Conservation (phyloP, 2,113 vertebrate species). For the Glareola pratincola region DNA sequence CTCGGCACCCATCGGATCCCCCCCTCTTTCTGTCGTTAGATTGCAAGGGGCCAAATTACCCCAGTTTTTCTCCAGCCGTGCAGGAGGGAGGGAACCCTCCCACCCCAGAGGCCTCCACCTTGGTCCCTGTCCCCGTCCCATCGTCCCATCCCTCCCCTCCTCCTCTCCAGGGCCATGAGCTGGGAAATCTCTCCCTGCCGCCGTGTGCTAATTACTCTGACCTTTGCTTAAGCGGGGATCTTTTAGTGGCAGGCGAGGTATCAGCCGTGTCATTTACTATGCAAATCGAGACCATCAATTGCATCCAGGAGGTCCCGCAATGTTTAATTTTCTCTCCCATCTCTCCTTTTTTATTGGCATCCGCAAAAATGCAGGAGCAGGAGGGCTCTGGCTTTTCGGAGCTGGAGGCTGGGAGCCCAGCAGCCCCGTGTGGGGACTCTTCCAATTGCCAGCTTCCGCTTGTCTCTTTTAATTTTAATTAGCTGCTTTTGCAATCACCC, state of each 20-base stretch:
- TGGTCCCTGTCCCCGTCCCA: background rate
- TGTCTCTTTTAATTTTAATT: slow-evolving; percentile 40
- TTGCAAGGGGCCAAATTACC: background rate
- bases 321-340: slow-evolving; percentile 47
- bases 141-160: background rate
- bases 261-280: slow-evolving; percentile 61
- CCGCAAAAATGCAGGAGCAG: background rate
- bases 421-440: background rate
- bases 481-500: background rate
- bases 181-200: background rate
- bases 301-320: slow-evolving; percentile 27
- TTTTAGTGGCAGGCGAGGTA: slow-evolving; percentile 45
- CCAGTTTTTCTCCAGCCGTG: background rate
- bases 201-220: slow-evolving; percentile 21
- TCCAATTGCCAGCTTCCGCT: background rate
- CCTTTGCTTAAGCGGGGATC: slow-evolving; percentile 53
- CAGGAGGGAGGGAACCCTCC: rapidly evolving
- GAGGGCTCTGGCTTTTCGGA: background rate
- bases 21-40: background rate
- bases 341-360: slow-evolving; percentile 24
- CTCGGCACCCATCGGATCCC: background rate
- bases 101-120: rapidly evolving
- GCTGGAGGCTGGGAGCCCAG: background rate
- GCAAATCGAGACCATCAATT: slow-evolving; percentile 66
- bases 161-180: background rate